phyloP scores from a whole-genome alignment of 2,113 vertebrate genomes.

The Perccottus glenii region DNA sequence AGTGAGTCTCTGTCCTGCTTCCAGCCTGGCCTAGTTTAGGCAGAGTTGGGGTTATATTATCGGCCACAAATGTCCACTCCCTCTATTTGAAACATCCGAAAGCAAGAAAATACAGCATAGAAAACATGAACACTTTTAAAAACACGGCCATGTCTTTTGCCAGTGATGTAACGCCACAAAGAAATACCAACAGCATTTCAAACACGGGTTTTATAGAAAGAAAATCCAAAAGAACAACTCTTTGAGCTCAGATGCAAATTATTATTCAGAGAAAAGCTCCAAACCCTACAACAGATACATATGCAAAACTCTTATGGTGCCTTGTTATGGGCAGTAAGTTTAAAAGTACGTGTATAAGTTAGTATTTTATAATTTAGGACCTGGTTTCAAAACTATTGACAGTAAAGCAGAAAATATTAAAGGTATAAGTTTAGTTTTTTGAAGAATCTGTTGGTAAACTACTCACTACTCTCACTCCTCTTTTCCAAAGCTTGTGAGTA shows the following conservation, averaged over 20 bases:
- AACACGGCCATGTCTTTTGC: constrained; percentile 19
- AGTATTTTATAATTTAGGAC: too few relatives aligned
- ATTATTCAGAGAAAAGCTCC: constrained; percentile 17
- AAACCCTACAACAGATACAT: constrained; percentile 30
- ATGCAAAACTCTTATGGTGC: too few relatives aligned
- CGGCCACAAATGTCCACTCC: constrained; percentile 23
- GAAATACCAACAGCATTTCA: constrained; percentile 29
- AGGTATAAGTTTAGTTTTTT: too few relatives aligned
- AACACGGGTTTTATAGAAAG: constrained; percentile 36
- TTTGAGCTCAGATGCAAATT: constrained; percentile 40
- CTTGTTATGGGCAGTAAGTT: too few relatives aligned
- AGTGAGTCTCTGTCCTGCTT: constrained; percentile 47
- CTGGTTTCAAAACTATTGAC: too few relatives aligned
- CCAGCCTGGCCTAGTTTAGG: constrained; percentile 54
- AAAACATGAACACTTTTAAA: constrained; percentile 32
- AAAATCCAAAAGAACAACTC: constrained; percentile 25
- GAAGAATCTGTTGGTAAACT: too few relatives aligned
- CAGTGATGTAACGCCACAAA: constrained; percentile 31
- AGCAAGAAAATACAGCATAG: constrained; percentile 27
- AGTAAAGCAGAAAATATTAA: too few relatives aligned
- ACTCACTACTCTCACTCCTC: too few relatives aligned
- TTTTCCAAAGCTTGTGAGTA: too few relatives aligned
- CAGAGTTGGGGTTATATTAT: constrained; percentile 45
- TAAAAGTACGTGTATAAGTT: too few relatives aligned
- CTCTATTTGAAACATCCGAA: constrained; percentile 1